phyloP scores from a whole-genome alignment of 2,888 invertebrate species.

The Gastrophysa polygoni region DNA sequence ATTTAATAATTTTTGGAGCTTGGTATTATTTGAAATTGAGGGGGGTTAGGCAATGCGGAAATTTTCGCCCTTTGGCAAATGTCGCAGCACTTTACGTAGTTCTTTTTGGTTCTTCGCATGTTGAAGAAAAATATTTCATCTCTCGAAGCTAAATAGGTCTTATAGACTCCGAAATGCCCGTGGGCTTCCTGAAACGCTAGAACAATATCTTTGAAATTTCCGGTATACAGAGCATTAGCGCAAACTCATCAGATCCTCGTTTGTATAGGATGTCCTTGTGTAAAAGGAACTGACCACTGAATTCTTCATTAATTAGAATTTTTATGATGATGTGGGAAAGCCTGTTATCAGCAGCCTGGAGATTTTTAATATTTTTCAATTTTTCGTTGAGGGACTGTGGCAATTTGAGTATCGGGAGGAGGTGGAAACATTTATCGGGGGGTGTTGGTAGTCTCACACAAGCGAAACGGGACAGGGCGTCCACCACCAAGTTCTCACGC shows the following conservation, averaged over 20 bases:
- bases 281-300: background rate
- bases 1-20: too few relatives aligned
- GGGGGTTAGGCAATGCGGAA: background rate
- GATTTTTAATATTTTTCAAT: background rate
- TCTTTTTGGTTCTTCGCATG: background rate
- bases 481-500: background rate
- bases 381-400: background rate
- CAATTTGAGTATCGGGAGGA: too few relatives aligned
- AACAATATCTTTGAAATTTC: background rate
- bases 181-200: background rate
- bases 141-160: background rate
- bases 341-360: too few relatives aligned
- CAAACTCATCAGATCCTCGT: background rate
- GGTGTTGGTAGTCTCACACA: background rate
- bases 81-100: background rate
- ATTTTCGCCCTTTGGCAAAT: constrained; percentile 5
- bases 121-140: background rate
- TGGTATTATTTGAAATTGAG: too few relatives aligned
- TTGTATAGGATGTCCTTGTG: background rate
- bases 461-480: background rate
- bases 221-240: background rate
- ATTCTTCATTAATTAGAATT: background rate
- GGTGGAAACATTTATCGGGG: background rate
- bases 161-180: background rate
- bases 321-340: background rate